Percentiles rank a stretch among this genome's conserved stretches.
Evolutionary conservation across 2,113 vertebrate genomes (phyloP).

Genomic region (Triplophysa dalaica): DNA sequence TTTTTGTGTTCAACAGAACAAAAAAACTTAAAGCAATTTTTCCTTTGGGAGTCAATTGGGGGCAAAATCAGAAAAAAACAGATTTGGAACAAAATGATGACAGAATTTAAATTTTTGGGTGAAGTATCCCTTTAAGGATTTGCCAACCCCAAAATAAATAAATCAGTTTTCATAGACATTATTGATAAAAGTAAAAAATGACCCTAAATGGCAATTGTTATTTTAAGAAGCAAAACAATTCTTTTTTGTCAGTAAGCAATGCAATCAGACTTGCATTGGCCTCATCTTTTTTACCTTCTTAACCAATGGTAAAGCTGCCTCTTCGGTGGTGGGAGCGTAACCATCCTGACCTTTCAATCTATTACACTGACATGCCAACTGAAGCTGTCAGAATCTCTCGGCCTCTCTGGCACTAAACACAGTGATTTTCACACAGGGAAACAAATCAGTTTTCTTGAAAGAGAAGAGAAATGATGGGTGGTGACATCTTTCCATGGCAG

Average conservation of each 20-base stretch:
- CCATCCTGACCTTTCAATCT: slow-evolving; percentile 7
- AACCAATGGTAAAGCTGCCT: background rate
- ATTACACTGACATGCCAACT: slow-evolving; percentile 33
- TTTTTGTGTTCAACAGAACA: too few species aligned
- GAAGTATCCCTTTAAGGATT: too few species aligned
- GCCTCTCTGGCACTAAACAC: slow-evolving; percentile 24
- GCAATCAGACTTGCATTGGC: slow-evolving; percentile 7
- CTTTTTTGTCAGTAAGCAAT: slow-evolving; percentile 8
- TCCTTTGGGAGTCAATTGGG: too few species aligned
- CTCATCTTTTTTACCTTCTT: slow-evolving; percentile 7
- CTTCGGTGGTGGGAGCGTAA: slow-evolving; percentile 2
- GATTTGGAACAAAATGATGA: too few species aligned
- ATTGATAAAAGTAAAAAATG: too few species aligned
- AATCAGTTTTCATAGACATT: too few species aligned
- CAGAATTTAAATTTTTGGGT: too few species aligned
- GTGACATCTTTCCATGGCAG: slow-evolving; percentile 12
- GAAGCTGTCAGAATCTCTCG: slow-evolving; percentile 40
- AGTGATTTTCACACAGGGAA: slow-evolving; percentile 42
- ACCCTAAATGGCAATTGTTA: background rate
- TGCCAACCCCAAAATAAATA: too few species aligned
- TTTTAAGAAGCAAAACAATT: background rate
- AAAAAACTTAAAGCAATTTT: too few species aligned
- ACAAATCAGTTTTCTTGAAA: slow-evolving; percentile 42
- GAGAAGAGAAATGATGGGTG: slow-evolving; percentile 25
- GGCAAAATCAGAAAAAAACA: too few species aligned